phyloP scores from a whole-genome alignment of 2,888 invertebrate genomes.

The Bombyx huttoni region DNA sequence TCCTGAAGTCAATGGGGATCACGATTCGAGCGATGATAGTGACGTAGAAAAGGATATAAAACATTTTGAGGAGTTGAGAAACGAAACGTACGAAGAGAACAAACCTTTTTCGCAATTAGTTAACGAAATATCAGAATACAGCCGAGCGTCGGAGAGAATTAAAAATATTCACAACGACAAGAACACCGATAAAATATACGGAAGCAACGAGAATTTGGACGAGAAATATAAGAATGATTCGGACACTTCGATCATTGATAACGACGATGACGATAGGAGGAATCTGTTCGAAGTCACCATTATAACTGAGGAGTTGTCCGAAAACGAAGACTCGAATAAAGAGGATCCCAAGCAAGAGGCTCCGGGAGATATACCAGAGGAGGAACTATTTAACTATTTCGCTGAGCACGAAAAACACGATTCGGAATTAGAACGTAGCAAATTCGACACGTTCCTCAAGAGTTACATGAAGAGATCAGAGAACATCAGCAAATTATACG shows the following conservation, averaged over 20 bases:
- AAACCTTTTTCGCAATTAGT: conserved; percentile 24
- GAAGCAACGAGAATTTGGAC: neutral
- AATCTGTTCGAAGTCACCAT: conserved; percentile 40
- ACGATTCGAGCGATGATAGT: neutral
- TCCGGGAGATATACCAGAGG: conserved; percentile 10
- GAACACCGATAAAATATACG: neutral
- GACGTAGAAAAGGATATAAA: neutral
- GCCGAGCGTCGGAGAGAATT: conserved; percentile 21
- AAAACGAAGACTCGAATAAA: conserved; percentile 20
- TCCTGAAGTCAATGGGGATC: neutral
- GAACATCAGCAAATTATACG: conserved; percentile 33
- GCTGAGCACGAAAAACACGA: conserved; percentile 45
- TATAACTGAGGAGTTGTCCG: conserved; percentile 42
- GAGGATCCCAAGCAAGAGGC: conserved; percentile 2
- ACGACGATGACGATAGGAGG: conserved; percentile 12
- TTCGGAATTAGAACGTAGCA: conserved; percentile 41
- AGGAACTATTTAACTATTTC: conserved; percentile 36
- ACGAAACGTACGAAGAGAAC: conserved; percentile 19
- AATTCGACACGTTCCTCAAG: conserved; percentile 38
- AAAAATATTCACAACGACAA: conserved; percentile 6
- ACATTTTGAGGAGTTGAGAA: conserved; percentile 6
- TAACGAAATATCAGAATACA: conserved; percentile 23
- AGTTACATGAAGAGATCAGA: conserved; percentile 18
- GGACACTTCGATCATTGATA: conserved; percentile 6
- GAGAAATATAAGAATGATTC: neutral